phyloP scores from a whole-genome alignment of 2,888 invertebrate genomes.

The Dastarcus helophoroides region DNA sequence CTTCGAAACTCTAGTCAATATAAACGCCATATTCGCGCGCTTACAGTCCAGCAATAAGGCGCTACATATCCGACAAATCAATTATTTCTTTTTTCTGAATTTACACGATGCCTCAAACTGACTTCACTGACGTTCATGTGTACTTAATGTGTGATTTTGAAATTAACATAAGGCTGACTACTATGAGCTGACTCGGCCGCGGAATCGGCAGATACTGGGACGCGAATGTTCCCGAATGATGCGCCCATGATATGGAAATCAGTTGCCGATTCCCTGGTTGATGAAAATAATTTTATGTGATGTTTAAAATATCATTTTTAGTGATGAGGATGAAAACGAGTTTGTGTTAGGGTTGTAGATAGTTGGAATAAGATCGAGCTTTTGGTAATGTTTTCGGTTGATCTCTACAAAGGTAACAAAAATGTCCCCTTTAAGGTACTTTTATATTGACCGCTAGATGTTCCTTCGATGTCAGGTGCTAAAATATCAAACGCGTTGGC shows the following conservation, averaged over 20 bases:
- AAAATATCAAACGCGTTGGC: no score
- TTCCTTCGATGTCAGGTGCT: no score
- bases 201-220: neutral
- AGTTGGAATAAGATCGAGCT: slow-evolving; percentile 14
- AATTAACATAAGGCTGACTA: slow-evolving; percentile 32
- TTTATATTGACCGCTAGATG: no score
- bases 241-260: no score
- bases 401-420: no score
- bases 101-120: neutral
- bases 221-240: no score
- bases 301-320: slow-evolving; percentile 7
- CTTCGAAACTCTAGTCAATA: slow-evolving; percentile 4
- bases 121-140: slow-evolving; percentile 14
- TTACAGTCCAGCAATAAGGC: slow-evolving; percentile 2
- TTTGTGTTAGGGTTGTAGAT: slow-evolving; percentile 35
- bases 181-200: slow-evolving; percentile 18
- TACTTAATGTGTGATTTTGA: slow-evolving; percentile 29
- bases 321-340: slow-evolving; percentile 22
- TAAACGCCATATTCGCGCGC: no score
- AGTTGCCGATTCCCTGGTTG: no score
- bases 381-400: slow-evolving; percentile 1
- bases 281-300: no score
- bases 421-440: no score
- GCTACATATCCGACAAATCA: no score
- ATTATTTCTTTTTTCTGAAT: no score